Conservation (phyloP, 1,140 invertebrate species). For the Aethina tumida region DNA sequence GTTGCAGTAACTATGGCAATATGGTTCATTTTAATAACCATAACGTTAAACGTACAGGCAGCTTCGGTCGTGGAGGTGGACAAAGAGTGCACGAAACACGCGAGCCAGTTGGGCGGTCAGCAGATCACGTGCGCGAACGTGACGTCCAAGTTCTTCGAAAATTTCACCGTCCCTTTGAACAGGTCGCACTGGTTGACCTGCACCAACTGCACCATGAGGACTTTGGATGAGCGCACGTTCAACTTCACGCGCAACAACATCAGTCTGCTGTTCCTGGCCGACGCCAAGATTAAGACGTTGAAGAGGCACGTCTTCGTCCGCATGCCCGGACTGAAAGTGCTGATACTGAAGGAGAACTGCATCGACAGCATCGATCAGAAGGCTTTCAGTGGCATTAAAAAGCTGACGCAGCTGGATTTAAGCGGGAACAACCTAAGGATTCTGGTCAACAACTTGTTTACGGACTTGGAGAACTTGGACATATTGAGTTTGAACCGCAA, state of each 20-base stretch:
- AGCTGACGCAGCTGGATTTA: constrained; percentile 26
- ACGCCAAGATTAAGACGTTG: constrained; percentile 15
- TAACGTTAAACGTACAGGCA: constrained; percentile 11
- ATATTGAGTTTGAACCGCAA: constrained; percentile 28
- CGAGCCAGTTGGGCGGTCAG: constrained; percentile 14
- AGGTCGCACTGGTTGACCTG: constrained; percentile 27
- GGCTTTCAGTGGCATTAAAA: constrained; percentile 21
- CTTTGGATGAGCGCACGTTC: constrained; percentile 26
- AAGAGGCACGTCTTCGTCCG: constrained; percentile 23
- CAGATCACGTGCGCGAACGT: constrained; percentile 26
- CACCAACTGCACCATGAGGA: constrained; percentile 22
- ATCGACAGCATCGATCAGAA: constrained; percentile 21
- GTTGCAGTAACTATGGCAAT: constrained; percentile 23
- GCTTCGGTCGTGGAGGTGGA: constrained; percentile 13
- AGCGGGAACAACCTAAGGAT: constrained; percentile 25
- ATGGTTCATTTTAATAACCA: constrained; percentile 16
- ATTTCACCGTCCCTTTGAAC: constrained; percentile 20
- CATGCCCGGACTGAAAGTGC: constrained; percentile 22
- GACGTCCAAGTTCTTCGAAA: constrained; percentile 20
- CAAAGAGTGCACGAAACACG: constrained; percentile 12
- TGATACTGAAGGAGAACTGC: constrained; percentile 25
- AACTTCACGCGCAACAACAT: constrained; percentile 24
- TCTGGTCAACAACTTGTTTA: constrained; percentile 25
- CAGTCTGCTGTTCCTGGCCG: constrained; percentile 22
- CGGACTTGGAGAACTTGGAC: constrained; percentile 26